Conservation (phyloP, 2,113 vertebrate species). For the Mungos mungo region DNA sequence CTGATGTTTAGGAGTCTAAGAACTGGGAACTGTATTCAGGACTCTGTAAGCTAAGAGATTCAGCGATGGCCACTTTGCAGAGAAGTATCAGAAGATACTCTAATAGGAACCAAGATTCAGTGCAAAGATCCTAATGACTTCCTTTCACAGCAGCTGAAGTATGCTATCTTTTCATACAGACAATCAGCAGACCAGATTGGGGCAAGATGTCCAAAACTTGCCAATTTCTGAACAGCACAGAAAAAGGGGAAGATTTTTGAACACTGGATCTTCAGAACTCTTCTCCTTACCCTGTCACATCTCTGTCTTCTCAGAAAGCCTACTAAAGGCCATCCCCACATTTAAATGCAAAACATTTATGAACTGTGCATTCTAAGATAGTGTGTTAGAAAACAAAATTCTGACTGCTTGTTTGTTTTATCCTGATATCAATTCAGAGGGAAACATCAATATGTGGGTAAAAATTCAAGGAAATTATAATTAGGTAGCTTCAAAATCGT, state of each 20-base stretch:
- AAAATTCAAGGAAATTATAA: neutral
- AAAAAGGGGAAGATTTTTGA: neutral
- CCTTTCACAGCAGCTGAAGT: neutral
- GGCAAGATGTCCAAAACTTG: neutral
- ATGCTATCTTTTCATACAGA: slow-evolving; percentile 3
- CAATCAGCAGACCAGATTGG: neutral
- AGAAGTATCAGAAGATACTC: neutral
- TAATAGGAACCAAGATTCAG: neutral
- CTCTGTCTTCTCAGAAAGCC: neutral
- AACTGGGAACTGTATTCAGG: neutral
- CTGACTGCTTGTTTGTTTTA: neutral
- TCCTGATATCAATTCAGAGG: neutral
- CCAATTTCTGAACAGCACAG: neutral
- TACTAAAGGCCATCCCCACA: neutral
- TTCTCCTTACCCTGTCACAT: neutral
- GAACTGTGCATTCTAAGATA: neutral
- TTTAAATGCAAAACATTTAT: neutral
- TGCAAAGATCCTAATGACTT: neutral
- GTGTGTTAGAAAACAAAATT: neutral
- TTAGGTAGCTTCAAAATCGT: neutral
- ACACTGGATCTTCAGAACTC: neutral
- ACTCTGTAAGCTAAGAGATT: neutral
- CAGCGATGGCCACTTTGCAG: neutral
- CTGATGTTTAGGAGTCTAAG: slow-evolving; percentile 9
- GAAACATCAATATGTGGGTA: neutral